A percentile compares a stretch with the other conserved stretches of the same genome.
phyloP scores from a whole-genome alignment of 1,140 invertebrate genomes.

The Tetramorium parvispinum region DNA sequence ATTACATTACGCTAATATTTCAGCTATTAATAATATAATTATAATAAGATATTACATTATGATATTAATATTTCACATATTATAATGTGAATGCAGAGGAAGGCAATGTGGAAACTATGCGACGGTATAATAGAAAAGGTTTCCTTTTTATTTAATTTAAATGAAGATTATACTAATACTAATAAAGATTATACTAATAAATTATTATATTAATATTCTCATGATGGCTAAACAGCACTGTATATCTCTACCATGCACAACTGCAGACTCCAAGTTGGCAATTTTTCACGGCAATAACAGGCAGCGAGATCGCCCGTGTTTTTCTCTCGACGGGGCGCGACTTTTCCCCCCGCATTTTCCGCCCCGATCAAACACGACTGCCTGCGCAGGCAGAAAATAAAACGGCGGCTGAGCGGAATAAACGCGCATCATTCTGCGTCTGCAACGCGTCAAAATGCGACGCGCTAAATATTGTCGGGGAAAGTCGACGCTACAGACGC shows the following conservation, averaged over 20 bases:
- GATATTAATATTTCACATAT: no score
- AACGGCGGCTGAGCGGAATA: slow-evolving; percentile 49
- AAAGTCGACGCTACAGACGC: slow-evolving; percentile 8
- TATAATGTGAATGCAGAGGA: no score
- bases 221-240: not conserved
- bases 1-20: no score
- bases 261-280: slow-evolving; percentile 26
- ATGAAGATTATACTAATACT: no score
- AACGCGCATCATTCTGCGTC: slow-evolving; percentile 51
- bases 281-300: slow-evolving; percentile 57
- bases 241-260: not conserved
- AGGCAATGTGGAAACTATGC: no score
- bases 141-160: not conserved
- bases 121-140: no score
- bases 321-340: slow-evolving; percentile 33
- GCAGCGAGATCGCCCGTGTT: slow-evolving; percentile 25
- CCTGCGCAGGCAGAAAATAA: slow-evolving; percentile 41
- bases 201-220: not conserved
- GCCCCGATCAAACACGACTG: slow-evolving; percentile 54
- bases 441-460: slow-evolving; percentile 42
- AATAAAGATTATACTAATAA: no score
- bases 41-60: no score
- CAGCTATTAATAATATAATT: no score
- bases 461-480: slow-evolving; percentile 38
- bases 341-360: slow-evolving; percentile 49